Evolutionary conservation across 2,888 invertebrate genomes (phyloP).

Genomic region (Synanthedon vespiformis): DNA sequence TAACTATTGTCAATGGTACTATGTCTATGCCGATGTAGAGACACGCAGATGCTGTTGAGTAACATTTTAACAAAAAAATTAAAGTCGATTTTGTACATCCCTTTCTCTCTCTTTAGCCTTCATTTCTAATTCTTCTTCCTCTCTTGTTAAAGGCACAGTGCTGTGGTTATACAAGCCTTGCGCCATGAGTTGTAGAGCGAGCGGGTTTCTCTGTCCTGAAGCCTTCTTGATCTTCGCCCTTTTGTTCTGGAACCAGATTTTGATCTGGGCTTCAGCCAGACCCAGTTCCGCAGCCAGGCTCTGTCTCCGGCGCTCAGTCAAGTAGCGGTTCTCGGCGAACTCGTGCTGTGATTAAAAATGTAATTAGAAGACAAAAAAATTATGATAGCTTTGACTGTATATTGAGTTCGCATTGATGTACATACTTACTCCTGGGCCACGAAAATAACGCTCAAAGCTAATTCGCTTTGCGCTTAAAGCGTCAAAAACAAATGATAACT

Average conservation of each 20-base stretch:
- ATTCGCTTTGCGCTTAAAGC: no score
- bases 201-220: constrained; percentile 83
- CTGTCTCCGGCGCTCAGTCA: constrained; percentile 92
- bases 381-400: background rate
- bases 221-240: constrained; percentile 96
- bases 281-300: constrained; percentile 91
- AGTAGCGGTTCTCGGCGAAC: constrained; percentile 91
- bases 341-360: constrained; percentile 72
- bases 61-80: constrained; percentile 4
- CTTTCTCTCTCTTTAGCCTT: constrained; percentile 51
- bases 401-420: no score
- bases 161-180: constrained; percentile 94
- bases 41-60: no score
- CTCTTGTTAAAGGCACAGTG: constrained; percentile 79
- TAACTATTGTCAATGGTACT: no score
- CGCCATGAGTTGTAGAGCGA: constrained; percentile 92
- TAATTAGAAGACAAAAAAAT: background rate
- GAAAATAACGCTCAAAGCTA: no score
- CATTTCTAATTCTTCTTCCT: constrained; percentile 78
- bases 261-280: constrained; percentile 96
- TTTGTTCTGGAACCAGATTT: constrained; percentile 98
- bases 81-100: constrained; percentile 46
- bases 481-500: no score
- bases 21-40: no score
- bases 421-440: no score